These are phyloP conservation scores for Rhizomys pruinosus DNA, from an alignment of 2,113 vertebrate species.

Conservation along the genomic window DNA sequence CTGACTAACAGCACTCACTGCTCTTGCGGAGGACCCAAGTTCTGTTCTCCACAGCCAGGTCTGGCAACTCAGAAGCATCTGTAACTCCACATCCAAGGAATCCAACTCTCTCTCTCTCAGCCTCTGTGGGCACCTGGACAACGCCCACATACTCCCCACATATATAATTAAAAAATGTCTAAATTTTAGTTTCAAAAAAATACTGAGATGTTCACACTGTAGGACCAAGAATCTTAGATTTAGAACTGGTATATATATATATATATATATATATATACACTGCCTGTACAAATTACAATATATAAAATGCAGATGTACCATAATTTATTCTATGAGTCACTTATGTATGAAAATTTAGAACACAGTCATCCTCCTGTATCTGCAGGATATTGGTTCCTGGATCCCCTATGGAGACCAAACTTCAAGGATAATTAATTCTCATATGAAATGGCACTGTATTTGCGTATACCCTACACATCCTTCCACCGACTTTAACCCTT, in stretches of 20 bases:
- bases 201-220: background rate
- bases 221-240: background rate
- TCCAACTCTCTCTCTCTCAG: background rate
- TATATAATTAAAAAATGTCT: background rate
- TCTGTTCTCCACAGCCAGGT: background rate
- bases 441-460: background rate
- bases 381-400: background rate
- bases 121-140: background rate
- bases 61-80: background rate
- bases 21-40: background rate
- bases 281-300: background rate
- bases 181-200: background rate
- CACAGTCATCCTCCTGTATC: background rate
- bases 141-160: background rate
- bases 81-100: background rate
- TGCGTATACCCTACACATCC: background rate
- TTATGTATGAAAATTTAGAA: background rate
- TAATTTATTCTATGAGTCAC: conserved; percentile 1
- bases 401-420: background rate
- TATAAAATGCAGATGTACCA: background rate
- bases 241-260: background rate
- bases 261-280: background rate
- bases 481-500: background rate
- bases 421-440: background rate
- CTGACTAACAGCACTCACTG: background rate